A percentile compares a stretch with the other conserved stretches of the same genome.
phyloP scores from a whole-genome alignment of 2,888 invertebrate species.

The Neuroscelio doddi region DNA sequence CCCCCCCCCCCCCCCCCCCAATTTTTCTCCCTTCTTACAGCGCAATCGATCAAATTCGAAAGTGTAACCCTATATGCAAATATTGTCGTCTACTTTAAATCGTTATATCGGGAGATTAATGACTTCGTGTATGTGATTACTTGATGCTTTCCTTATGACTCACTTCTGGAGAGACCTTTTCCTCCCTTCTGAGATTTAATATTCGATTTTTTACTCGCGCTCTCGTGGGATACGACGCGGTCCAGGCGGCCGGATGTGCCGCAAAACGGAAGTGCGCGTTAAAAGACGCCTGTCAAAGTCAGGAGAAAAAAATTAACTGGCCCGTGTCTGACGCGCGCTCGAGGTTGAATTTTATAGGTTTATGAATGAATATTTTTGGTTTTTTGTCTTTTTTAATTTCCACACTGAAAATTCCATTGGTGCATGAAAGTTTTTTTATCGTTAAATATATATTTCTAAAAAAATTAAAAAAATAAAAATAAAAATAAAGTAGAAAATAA shows the following conservation, averaged over 20 bases:
- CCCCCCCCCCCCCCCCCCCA: conserved; percentile 7
- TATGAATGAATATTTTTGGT: conserved; percentile 37
- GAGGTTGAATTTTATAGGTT: conserved; percentile 40
- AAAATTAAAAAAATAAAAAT: no score
- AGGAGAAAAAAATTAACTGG: conserved; percentile 41
- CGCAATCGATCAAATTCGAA: conserved; percentile 51
- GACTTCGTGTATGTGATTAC: no score
- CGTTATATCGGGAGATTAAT: conserved; percentile 7
- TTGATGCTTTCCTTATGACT: no score
- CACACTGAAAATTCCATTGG: no score
- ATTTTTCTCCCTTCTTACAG: no score
- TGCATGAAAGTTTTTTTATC: no score
- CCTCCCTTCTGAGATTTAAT: conserved; percentile 52
- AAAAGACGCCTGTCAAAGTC: conserved; percentile 27
- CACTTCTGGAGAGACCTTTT: background rate
- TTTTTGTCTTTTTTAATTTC: no score
- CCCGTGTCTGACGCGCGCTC: conserved; percentile 40
- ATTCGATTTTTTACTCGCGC: conserved; percentile 52
- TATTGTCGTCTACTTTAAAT: conserved; percentile 64
- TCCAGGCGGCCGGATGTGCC: conserved; percentile 40
- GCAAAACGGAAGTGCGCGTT: conserved; percentile 38
- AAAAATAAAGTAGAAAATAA: no score
- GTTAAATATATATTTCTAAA: no score
- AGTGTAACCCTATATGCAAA: conserved; percentile 70
- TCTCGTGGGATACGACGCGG: conserved; percentile 50